These are phyloP conservation scores for Marisa cornuarietis DNA, from an alignment of 1,140 invertebrate species.

Conservation along the genomic window DNA sequence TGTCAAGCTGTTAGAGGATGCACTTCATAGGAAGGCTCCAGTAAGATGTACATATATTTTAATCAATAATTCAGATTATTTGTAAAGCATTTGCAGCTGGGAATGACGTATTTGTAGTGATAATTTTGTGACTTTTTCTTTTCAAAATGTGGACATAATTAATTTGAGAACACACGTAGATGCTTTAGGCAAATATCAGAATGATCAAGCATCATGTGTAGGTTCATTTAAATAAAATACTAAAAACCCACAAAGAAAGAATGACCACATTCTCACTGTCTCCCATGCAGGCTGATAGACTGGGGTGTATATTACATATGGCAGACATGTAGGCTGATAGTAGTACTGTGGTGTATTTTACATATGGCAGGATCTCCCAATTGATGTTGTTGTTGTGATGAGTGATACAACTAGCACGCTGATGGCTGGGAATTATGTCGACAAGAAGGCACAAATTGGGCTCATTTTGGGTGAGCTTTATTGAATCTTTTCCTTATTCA, in stretches of 20 bases:
- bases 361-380: constrained; percentile 65
- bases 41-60: constrained; percentile 29
- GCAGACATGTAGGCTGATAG: no score
- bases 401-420: constrained; percentile 98
- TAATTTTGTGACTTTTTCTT: neutral
- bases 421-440: constrained; percentile 95
- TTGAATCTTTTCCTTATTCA: neutral
- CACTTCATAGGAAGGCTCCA: constrained; percentile 62
- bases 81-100: neutral
- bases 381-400: constrained; percentile 91
- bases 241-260: no score
- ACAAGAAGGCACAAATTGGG: constrained; percentile 85
- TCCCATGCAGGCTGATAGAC: no score
- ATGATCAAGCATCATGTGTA: neutral
- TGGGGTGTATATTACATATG: no score
- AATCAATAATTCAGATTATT: neutral
- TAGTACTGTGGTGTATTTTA: neutral
- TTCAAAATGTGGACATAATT: neutral
- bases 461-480: constrained; percentile 81
- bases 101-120: neutral
- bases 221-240: neutral
- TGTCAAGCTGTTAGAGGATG: constrained; percentile 80
- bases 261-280: no score
- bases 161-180: neutral
- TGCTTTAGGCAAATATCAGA: neutral